A percentile compares a stretch with the other conserved stretches of the same genome.
Conservation (phyloP, 2,888 invertebrate genomes). For the Nephrocerus scutellatus region DNA sequence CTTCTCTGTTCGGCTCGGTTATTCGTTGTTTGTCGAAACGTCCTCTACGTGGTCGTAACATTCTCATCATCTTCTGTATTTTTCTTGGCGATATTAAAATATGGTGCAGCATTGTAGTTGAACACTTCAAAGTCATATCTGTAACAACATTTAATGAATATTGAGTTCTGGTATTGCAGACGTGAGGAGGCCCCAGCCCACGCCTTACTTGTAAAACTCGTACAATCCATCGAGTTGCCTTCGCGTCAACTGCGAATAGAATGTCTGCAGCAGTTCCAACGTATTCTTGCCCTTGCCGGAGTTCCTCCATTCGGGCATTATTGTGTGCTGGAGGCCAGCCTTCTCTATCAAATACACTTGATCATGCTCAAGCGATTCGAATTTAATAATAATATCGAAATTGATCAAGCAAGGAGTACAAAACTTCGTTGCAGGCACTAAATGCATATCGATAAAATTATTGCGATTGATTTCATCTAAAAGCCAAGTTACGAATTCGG, state of each 20-base stretch:
- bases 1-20: neutral
- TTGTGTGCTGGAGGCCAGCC: constrained; percentile 65
- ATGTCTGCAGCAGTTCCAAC: constrained; percentile 62
- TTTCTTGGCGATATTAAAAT: constrained; percentile 54
- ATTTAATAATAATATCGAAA: constrained; percentile 74
- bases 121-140: constrained; percentile 84
- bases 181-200: neutral
- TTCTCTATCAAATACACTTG: constrained; percentile 74
- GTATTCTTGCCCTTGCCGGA: constrained; percentile 70
- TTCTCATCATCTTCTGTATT: too few relatives aligned
- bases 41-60: too few relatives aligned
- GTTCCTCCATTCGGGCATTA: constrained; percentile 78
- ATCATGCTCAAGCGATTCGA: constrained; percentile 75
- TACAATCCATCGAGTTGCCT: constrained; percentile 70
- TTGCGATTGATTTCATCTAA: constrained; percentile 58
- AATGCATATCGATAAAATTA: constrained; percentile 72
- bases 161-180: neutral
- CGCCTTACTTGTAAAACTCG: constrained; percentile 65
- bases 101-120: constrained; percentile 70
- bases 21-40: neutral
- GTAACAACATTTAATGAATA: constrained; percentile 37
- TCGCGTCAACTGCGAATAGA: constrained; percentile 68
- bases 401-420: constrained; percentile 81
- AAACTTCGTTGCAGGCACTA: constrained; percentile 76
- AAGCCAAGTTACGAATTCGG: constrained; percentile 73